Percentiles rank a stretch among this genome's conserved stretches.
Evolutionary conservation across 2,797 vertebrate genomes (phyloP).

Genomic region (Myotis myotis): DNA sequence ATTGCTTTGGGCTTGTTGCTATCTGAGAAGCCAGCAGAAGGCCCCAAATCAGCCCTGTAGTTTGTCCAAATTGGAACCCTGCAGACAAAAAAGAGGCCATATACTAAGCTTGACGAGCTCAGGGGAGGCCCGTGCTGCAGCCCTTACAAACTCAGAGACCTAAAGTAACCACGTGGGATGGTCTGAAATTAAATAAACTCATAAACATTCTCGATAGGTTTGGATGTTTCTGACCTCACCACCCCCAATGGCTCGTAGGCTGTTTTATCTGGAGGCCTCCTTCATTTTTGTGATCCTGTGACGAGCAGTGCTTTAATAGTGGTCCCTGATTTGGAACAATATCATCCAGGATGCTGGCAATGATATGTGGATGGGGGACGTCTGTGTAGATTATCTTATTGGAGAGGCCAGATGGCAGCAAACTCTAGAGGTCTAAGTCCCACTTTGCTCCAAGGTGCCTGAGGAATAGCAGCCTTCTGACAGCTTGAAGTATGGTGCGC

Average conservation of each 20-base stretch:
- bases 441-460: constrained; percentile 70
- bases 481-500: constrained; percentile 80
- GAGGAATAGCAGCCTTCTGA: constrained; percentile 69
- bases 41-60: constrained; percentile 50
- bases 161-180: background rate
- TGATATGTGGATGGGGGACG: constrained; percentile 30
- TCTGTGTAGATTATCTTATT: background rate
- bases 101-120: background rate
- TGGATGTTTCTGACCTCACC: background rate
- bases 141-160: background rate
- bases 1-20: constrained; percentile 24
- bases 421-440: constrained; percentile 57
- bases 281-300: constrained; percentile 27
- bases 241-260: background rate
- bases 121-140: background rate
- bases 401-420: constrained; percentile 49
- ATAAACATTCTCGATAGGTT: background rate
- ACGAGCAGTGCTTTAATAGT: background rate
- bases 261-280: background rate
- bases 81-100: background rate
- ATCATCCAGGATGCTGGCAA: constrained; percentile 33
- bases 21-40: constrained; percentile 30
- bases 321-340: constrained; percentile 45
- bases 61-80: constrained; percentile 12
- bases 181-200: background rate